A percentile compares a stretch with the other conserved stretches of the same genome.
phyloP scores from a whole-genome alignment of 2,888 invertebrate genomes.

The Oeneis ivallda region DNA sequence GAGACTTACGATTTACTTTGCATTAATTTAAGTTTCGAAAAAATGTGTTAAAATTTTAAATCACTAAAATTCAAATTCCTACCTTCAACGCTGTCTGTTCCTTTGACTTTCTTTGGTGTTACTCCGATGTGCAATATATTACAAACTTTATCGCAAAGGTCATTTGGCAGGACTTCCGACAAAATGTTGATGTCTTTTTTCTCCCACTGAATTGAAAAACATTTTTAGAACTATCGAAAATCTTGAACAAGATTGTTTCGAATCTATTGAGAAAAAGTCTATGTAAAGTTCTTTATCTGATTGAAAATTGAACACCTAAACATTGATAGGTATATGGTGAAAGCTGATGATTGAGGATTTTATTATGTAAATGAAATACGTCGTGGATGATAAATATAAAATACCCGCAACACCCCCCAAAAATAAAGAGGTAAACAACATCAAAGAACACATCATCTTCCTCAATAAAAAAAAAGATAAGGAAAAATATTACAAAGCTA shows the following conservation, averaged over 20 bases:
- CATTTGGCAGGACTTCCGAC: conserved; percentile 59
- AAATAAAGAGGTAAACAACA: too few relatives aligned
- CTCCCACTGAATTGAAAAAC: conserved; percentile 45
- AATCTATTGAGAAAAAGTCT: not conserved
- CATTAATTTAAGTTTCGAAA: not conserved
- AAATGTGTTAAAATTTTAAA: too few relatives aligned
- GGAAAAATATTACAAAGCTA: too few relatives aligned
- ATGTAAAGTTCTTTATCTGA: not conserved
- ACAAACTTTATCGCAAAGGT: conserved; percentile 68
- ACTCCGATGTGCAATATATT: conserved; percentile 57
- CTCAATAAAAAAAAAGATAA: too few relatives aligned
- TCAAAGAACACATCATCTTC: too few relatives aligned
- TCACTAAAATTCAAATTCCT: conserved; percentile 43
- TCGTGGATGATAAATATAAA: too few relatives aligned
- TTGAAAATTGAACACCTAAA: not conserved
- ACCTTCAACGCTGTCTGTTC: conserved; percentile 47
- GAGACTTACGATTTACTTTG: conserved; percentile 24
- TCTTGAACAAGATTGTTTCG: not conserved
- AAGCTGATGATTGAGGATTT: too few relatives aligned
- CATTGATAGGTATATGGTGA: too few relatives aligned
- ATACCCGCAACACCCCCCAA: too few relatives aligned
- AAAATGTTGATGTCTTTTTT: conserved; percentile 56
- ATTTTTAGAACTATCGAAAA: not conserved
- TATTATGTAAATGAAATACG: too few relatives aligned
- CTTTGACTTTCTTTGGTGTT: conserved; percentile 32